Evolutionary conservation across 2,888 invertebrate genomes (phyloP).

Genomic region (Epinotia nisella): DNA sequence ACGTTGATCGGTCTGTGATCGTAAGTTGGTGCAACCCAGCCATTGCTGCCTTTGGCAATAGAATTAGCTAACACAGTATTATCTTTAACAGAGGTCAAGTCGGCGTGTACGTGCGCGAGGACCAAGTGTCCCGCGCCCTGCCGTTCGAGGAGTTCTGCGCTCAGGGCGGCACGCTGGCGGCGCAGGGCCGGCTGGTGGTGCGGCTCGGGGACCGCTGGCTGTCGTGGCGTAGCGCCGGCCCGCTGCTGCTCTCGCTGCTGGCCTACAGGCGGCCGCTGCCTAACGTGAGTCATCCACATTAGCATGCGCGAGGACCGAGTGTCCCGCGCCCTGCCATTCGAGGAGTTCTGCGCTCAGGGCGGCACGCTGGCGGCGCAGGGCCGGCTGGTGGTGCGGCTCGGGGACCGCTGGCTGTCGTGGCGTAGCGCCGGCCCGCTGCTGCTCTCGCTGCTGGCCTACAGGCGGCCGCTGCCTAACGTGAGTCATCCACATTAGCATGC

Average conservation of each 20-base stretch:
- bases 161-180: constrained; percentile 88
- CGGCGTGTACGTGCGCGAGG: constrained; percentile 74
- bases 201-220: constrained; percentile 94
- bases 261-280: constrained; percentile 95
- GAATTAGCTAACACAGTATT: background rate
- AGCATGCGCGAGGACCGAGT: constrained; percentile 72
- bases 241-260: constrained; percentile 94
- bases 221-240: constrained; percentile 96
- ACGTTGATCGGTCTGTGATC: too few species aligned
- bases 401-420: constrained; percentile 96
- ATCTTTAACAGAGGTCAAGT: constrained; percentile 77
- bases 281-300: constrained; percentile 79
- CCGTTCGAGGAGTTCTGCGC: constrained; percentile 78
- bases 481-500: constrained; percentile 61
- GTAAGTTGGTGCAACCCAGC: too few species aligned
- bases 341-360: constrained; percentile 86
- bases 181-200: constrained; percentile 93
- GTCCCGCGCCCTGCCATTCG: constrained; percentile 75
- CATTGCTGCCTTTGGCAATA: too few species aligned
- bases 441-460: constrained; percentile 93
- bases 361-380: constrained; percentile 89
- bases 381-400: constrained; percentile 93
- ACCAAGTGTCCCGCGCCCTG: constrained; percentile 73
- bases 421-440: constrained; percentile 95
- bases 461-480: constrained; percentile 92